A percentile compares a stretch with the other conserved stretches of the same genome.
These are phyloP conservation scores for Oryzias curvinotus DNA, from an alignment of 2,113 vertebrate genomes.

Conservation along the genomic window DNA sequence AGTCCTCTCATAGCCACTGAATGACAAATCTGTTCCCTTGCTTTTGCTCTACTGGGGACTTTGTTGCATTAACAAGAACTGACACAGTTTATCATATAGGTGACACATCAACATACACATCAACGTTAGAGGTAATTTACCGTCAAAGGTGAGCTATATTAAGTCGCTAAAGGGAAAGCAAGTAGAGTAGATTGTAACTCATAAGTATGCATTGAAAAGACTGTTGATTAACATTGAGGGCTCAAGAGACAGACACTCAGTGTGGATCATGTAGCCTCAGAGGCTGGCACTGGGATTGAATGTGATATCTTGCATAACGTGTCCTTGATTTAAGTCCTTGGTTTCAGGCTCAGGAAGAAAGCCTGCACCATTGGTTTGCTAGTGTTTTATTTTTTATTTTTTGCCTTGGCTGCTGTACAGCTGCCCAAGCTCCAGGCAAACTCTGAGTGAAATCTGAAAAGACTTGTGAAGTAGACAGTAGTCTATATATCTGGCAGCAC, in stretches of 20 bases:
- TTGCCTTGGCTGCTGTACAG: conserved; percentile 44
- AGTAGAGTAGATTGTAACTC: conserved; percentile 69
- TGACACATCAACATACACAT: conserved; percentile 49
- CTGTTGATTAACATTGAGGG: conserved; percentile 70
- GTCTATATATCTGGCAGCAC: conserved; percentile 52
- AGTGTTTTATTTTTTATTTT: conserved; percentile 35
- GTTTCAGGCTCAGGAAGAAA: conserved; percentile 56
- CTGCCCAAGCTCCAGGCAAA: conserved; percentile 43
- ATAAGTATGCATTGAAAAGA: conserved; percentile 73
- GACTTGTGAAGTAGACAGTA: conserved; percentile 57
- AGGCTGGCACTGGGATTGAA: conserved; percentile 61
- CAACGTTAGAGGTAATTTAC: conserved; percentile 67
- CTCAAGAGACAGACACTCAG: conserved; percentile 55
- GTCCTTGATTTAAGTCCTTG: conserved; percentile 64
- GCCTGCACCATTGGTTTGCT: conserved; percentile 45
- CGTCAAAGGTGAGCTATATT: conserved; percentile 68
- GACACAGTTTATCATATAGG: conserved; percentile 52
- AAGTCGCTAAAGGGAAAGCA: conserved; percentile 65
- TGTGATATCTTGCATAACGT: conserved; percentile 67
- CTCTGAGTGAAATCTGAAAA: conserved; percentile 61
- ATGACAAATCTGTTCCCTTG: no score
- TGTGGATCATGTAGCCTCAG: conserved; percentile 65
- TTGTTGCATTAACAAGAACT: conserved; percentile 23
- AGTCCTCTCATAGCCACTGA: no score
- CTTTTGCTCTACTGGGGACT: conserved; percentile 33